A percentile compares a stretch with the other conserved stretches of the same genome.
phyloP scores from a whole-genome alignment of 2,888 invertebrate species.

The Trisateles emortualis region DNA sequence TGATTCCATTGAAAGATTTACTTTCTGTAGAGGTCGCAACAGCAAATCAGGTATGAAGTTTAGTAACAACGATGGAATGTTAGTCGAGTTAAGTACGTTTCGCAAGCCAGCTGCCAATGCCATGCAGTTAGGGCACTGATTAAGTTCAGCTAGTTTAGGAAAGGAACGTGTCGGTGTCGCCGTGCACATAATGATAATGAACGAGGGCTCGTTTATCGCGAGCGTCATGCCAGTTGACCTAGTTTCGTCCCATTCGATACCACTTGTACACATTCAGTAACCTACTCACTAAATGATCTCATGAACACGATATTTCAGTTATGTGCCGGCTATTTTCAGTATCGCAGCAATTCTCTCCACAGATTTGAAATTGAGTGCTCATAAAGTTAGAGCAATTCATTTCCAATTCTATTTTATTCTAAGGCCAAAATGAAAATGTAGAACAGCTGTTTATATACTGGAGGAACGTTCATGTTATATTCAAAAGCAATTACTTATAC shows the following conservation, averaged over 20 bases:
- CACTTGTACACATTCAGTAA: constrained; percentile 62
- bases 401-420: constrained; percentile 56
- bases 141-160: constrained; percentile 30
- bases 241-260: constrained; percentile 79
- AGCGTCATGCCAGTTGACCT: constrained; percentile 82
- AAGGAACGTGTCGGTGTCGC: constrained; percentile 31
- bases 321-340: constrained; percentile 59
- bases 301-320: constrained; percentile 62
- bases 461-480: constrained; percentile 9
- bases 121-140: constrained; percentile 19
- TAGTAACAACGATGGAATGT: neutral
- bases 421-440: constrained; percentile 54
- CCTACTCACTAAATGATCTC: constrained; percentile 62
- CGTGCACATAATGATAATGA: constrained; percentile 76
- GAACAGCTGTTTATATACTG: constrained; percentile 43
- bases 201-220: constrained; percentile 81
- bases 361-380: constrained; percentile 55
- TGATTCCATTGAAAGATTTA: neutral
- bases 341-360: constrained; percentile 48
- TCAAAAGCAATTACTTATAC: constrained; percentile 7
- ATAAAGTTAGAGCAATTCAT: constrained; percentile 51
- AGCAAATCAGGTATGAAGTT: neutral
- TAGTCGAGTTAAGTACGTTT: constrained; percentile 12
- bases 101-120: constrained; percentile 27
- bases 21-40: constrained; percentile 2